Percentiles rank a stretch among this genome's conserved stretches.
These are phyloP conservation scores for Nysson spinosus DNA, from an alignment of 2,888 invertebrate genomes.

Conservation along the genomic window DNA sequence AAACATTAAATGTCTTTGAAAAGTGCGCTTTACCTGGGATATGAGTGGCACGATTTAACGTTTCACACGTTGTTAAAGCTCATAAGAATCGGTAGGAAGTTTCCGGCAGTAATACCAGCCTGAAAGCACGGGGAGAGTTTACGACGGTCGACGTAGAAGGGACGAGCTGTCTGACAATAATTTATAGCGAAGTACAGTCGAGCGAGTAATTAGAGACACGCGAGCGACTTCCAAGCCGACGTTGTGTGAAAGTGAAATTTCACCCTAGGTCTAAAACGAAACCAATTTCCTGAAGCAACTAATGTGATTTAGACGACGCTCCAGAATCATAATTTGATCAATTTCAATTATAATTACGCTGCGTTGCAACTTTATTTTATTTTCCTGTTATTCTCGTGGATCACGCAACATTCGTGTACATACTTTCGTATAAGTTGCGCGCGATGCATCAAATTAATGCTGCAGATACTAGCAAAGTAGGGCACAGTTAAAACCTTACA, in stretches of 20 bases:
- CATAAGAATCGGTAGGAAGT: slow-evolving; percentile 19
- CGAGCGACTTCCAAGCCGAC: neutral
- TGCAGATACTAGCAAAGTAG: no score
- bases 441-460: no score
- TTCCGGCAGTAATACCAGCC: slow-evolving; percentile 15
- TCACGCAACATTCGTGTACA: no score
- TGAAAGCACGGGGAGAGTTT: slow-evolving; percentile 16
- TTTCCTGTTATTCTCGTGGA: no score
- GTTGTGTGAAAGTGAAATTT: slow-evolving; percentile 12
- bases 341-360: no score
- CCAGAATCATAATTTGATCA: no score
- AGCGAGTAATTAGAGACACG: slow-evolving; percentile 7
- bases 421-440: no score
- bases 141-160: slow-evolving; percentile 4
- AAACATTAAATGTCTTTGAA: slow-evolving; percentile 9
- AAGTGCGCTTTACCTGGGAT: slow-evolving; percentile 1
- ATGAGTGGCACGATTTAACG: neutral
- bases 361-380: no score
- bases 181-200: slow-evolving; percentile 16
- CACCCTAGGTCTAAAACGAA: neutral
- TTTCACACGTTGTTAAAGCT: slow-evolving; percentile 2
- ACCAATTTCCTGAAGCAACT: neutral
- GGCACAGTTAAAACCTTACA: no score
- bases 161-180: slow-evolving; percentile 13
- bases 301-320: slow-evolving; percentile 1